Conservation (phyloP, 2,888 invertebrate species). For the Drosophila mercatorum region DNA sequence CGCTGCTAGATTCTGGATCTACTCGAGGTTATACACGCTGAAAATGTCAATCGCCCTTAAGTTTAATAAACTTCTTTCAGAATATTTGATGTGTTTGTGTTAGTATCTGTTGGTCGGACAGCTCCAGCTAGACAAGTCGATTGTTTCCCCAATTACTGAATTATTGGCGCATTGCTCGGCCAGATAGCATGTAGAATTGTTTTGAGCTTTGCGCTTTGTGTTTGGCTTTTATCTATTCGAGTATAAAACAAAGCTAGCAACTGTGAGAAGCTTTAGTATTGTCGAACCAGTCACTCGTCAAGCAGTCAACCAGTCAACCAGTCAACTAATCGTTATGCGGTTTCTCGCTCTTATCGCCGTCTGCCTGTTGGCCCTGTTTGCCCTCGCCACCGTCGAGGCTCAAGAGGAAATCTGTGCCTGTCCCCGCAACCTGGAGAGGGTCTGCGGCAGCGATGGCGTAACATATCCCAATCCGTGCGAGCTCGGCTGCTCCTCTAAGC, state of each 20-base stretch:
- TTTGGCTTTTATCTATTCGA: neutral
- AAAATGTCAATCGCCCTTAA: too few species aligned
- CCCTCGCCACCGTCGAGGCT: constrained; percentile 24
- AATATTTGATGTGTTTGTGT: too few species aligned
- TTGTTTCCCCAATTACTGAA: neutral
- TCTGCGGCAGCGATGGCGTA: constrained; percentile 47
- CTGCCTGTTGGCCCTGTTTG: constrained; percentile 54
- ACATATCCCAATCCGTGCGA: constrained; percentile 73
- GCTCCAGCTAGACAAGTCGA: neutral
- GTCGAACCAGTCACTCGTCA: constrained; percentile 12
- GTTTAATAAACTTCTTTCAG: too few species aligned
- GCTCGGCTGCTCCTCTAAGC: constrained; percentile 60
- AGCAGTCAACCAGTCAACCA: constrained; percentile 6
- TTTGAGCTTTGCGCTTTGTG: neutral
- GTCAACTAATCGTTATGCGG: constrained; percentile 53
- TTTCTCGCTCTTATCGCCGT: constrained; percentile 55
- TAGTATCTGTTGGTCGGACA: neutral
- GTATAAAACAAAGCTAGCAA: neutral
- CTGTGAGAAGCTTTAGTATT: constrained; percentile 1
- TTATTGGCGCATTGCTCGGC: neutral
- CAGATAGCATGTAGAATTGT: neutral
- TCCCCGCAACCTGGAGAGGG: constrained; percentile 16
- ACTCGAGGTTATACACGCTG: too few species aligned
- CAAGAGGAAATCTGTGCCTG: constrained; percentile 34
- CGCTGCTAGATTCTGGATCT: too few species aligned